Percentiles rank a stretch among this genome's conserved stretches.
Evolutionary conservation across 2,113 vertebrate species (phyloP).

Genomic region (Oxyruncus cristatus): DNA sequence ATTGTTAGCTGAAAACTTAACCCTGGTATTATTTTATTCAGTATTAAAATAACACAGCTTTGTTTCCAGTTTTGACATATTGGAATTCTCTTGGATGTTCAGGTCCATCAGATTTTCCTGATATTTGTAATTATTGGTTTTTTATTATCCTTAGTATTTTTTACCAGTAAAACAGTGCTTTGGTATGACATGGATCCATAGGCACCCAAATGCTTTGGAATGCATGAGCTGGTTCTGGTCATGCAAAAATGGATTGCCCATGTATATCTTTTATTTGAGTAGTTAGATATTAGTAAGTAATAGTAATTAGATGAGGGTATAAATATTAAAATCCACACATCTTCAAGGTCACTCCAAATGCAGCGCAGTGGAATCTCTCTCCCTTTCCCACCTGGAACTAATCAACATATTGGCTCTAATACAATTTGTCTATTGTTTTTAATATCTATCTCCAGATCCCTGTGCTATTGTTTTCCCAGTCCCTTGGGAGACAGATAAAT

Average conservation of each 20-base stretch:
- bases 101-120: neutral
- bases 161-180: neutral
- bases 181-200: neutral
- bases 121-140: neutral
- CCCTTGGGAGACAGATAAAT: slow-evolving; percentile 30
- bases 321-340: neutral
- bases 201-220: neutral
- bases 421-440: slow-evolving; percentile 4
- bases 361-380: neutral
- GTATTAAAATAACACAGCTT: neutral
- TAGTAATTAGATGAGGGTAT: neutral
- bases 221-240: neutral
- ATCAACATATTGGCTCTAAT: slow-evolving; percentile 11
- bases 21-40: neutral
- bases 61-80: neutral
- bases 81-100: neutral
- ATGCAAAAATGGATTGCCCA: neutral
- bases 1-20: neutral
- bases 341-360: neutral
- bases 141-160: neutral
- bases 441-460: slow-evolving; percentile 2
- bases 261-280: neutral
- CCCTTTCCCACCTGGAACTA: neutral
- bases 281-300: neutral
- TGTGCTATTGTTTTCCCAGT: neutral